Base-by-base conservation (phyloP, 1,140 invertebrate species). In the Rhysida immarginata region DNA sequence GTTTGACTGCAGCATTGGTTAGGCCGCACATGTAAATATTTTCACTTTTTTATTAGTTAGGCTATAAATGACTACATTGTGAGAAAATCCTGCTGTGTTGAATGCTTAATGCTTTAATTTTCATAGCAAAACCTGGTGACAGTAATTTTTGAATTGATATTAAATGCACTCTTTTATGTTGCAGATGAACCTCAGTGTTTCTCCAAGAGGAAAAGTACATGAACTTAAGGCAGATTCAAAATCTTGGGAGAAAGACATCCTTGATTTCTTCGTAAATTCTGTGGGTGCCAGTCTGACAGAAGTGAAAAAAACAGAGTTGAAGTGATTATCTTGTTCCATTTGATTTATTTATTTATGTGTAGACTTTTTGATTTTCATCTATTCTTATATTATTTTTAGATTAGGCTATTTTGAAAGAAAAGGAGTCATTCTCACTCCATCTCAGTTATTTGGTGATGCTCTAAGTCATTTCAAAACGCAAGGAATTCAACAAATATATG, bases 251-350 rank as follows among this genome's bases (percentile, higher is more conserved):
- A 60, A 63, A 13, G 72, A 76, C 59, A 61, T 75, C 45, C 69
- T 72, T 45, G 75, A 78, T 61, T 77, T 79, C 62, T 67, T 82
- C 48, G 74, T 80, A 20, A 78, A 77, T 59, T 78, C 75, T 20
- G 74, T 80, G 65, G 76, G 77, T 35, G 76, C 77, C 0, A 77
- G 75, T 20, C 68, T 80, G 5, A 78, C 75, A 61, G 78, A 81
- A 66, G 76, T 80, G 65, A 81, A 78, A 61, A 75, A 77, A 60
- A 73, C 80, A 24, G 75, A 78, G 63, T 66, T 82, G 24, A 80
- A 72, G 78, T 82, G 67, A 69, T 58, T 60, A 42, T 13, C 14
- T 26, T 51, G 21, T 27, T 20, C 18, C 2, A 18, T 3, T 43
- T 41, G 53, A 21, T 49, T 26, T 8, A 8, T 8, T 35, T 35